phyloP scores from a whole-genome alignment of 92 coral and sea anemone species.

The Umimayanthus kanabou region DNA sequence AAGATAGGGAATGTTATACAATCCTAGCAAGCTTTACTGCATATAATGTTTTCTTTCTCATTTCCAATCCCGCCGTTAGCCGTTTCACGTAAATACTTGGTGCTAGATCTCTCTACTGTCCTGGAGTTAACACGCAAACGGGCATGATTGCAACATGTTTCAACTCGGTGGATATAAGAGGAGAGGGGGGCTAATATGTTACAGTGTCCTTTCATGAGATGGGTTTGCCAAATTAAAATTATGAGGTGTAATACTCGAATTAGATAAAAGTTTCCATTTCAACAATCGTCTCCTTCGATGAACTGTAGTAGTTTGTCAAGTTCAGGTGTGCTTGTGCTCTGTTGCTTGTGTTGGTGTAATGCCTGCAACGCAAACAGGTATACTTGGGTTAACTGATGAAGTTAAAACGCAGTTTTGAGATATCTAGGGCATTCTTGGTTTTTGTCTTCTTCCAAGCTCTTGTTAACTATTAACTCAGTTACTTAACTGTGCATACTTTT shows the following conservation, averaged over 20 bases:
- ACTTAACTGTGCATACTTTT: too few species aligned
- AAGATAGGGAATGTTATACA: too few species aligned
- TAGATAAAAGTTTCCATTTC: background rate
- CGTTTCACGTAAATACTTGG: too few species aligned
- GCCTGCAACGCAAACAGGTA: conserved; percentile 44
- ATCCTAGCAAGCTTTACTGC: too few species aligned
- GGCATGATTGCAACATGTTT: background rate
- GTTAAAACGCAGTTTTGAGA: background rate
- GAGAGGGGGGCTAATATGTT: background rate
- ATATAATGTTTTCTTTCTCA: too few species aligned
- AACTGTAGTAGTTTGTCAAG: conserved; percentile 43
- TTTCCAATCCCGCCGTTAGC: too few species aligned
- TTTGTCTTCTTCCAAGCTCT: too few species aligned
- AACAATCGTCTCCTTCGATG: conserved; percentile 34
- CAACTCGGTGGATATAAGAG: background rate
- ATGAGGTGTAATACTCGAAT: background rate
- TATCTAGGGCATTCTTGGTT: too few species aligned
- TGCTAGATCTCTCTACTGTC: too few species aligned
- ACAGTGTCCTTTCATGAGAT: background rate
- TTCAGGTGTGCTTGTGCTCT: conserved; percentile 48
- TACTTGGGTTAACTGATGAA: background rate
- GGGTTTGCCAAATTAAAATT: background rate
- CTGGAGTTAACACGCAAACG: background rate
- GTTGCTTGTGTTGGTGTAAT: conserved; percentile 50
- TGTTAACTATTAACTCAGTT: too few species aligned